These are phyloP conservation scores for Bucco capensis DNA, from an alignment of 2,113 vertebrate genomes.

Conservation along the genomic window DNA sequence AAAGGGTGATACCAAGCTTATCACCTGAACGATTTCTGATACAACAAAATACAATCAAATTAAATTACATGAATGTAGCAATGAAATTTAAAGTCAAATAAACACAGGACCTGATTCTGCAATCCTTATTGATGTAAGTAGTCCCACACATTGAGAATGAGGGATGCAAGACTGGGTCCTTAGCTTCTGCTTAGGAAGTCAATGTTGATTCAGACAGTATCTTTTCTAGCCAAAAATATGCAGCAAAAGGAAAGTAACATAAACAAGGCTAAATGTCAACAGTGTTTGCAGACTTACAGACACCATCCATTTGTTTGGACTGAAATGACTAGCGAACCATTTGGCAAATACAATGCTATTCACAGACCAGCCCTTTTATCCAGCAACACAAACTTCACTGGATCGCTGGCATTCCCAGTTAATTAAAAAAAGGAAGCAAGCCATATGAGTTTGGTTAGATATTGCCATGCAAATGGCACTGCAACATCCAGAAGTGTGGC, in stretches of 20 bases:
- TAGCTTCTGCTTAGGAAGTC: conserved; percentile 69
- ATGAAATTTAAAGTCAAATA: conserved; percentile 12
- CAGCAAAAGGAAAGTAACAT: conserved; percentile 78
- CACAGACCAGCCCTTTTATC: conserved; percentile 70
- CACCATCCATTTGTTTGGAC: conserved; percentile 77
- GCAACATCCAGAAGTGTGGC: conserved; percentile 16
- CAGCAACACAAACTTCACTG: conserved; percentile 68
- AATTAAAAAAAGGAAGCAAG: conserved; percentile 68
- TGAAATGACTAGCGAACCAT: conserved; percentile 75
- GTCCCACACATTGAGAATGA: conserved; percentile 3
- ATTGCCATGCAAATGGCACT: conserved; percentile 52
- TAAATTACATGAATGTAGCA: background rate
- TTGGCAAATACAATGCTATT: conserved; percentile 73
- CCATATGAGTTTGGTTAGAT: conserved; percentile 55
- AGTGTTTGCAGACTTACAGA: conserved; percentile 77
- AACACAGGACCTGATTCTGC: conserved; percentile 27
- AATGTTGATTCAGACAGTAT: conserved; percentile 72
- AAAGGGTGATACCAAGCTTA: background rate
- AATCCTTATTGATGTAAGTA: conserved; percentile 46
- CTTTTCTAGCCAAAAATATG: conserved; percentile 72
- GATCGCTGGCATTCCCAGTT: conserved; percentile 68
- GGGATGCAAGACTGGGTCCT: conserved; percentile 45
- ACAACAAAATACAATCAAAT: background rate
- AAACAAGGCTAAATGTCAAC: conserved; percentile 80
- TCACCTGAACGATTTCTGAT: background rate